Evolutionary conservation across 2,888 invertebrate genomes (phyloP), one percentile per base, ranked within the genome.

Genomic region (Mycalesis mineus): DNA sequence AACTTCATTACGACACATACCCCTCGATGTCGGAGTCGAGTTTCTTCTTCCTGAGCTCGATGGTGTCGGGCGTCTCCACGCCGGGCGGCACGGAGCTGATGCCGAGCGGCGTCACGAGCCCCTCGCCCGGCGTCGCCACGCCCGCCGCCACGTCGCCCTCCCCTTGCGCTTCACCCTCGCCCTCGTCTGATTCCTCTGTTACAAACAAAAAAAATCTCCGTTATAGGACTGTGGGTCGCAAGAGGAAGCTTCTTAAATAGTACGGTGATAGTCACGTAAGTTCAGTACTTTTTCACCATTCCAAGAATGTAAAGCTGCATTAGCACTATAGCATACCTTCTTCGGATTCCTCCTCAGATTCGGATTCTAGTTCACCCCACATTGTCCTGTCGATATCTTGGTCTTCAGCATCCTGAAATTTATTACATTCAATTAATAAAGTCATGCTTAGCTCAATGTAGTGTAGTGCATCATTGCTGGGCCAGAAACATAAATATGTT

Each of bases 341-440:
- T 78, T 93, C 93, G 28, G 94, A 94, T 73, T 93, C 94, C 60
- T 90, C 90, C 70, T 95, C 95, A 8, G 95, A 95, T 67, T 98
- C 98, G 0, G 97, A 97, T 80, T 98, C 98, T 56, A 99, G 89
- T 78, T 99, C 99, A 65, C 99, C 99, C 99, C 99, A 99, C 80
- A 96, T 93, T 3, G 96, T 95, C 61, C 96, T 93, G 73, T 99
- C 99, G 33, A 99, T 94, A 64, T 97, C 97, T 64, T 76, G 81
- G 53, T 89, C 89, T 63, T 89, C 89, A 7, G 67, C 72, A 54
- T 88, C 89, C 88, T 89, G 68, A 57, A 65, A 51, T 17, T 49
- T 17, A 37, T 40, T 33, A n/a, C n/a, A n/a, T n/a, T n/a, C n/a
- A n/a, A n/a, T n/a, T n/a, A n/a, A n/a, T n/a, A n/a, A n/a, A n/a